Conservation (phyloP, 2,797 vertebrate species). For the Numenius phaeopus region DNA sequence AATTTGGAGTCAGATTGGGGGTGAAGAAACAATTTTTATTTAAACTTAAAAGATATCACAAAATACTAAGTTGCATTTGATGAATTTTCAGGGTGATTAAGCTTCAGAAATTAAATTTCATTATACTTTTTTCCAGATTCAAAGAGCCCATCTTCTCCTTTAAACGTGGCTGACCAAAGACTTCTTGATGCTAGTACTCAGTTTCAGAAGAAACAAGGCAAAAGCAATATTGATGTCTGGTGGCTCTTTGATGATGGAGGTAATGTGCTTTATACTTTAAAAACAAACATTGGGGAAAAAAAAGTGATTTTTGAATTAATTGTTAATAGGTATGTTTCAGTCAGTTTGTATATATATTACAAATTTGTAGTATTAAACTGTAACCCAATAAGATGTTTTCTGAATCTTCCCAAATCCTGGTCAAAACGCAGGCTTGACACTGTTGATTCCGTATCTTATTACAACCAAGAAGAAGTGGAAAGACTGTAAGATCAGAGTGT, state of each 20-base stretch:
- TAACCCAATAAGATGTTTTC: neutral
- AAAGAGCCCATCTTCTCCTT: constrained; percentile 81
- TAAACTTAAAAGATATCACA: neutral
- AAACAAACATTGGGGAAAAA: neutral
- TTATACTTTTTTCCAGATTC: constrained; percentile 73
- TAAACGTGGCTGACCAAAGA: constrained; percentile 90
- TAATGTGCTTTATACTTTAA: constrained; percentile 58
- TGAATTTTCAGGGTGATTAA: neutral
- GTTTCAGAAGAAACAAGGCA: constrained; percentile 96
- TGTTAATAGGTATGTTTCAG: neutral
- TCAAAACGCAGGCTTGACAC: constrained; percentile 87
- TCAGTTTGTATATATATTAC: neutral
- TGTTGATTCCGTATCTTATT: constrained; percentile 95
- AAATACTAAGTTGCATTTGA: neutral
- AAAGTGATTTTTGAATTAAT: neutral
- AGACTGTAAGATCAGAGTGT: constrained; percentile 96
- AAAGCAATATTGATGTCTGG: constrained; percentile 97
- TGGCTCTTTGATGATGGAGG: constrained; percentile 99
- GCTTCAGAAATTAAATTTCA: neutral
- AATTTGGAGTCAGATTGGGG: neutral
- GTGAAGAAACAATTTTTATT: neutral
- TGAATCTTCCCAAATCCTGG: constrained; percentile 35
- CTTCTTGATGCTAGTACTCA: constrained; percentile 91
- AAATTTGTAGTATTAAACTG: neutral
- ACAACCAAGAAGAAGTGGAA: constrained; percentile 97